Base-by-base conservation (phyloP, 2,888 invertebrate genomes). In the Phaedon cochleariae region DNA sequence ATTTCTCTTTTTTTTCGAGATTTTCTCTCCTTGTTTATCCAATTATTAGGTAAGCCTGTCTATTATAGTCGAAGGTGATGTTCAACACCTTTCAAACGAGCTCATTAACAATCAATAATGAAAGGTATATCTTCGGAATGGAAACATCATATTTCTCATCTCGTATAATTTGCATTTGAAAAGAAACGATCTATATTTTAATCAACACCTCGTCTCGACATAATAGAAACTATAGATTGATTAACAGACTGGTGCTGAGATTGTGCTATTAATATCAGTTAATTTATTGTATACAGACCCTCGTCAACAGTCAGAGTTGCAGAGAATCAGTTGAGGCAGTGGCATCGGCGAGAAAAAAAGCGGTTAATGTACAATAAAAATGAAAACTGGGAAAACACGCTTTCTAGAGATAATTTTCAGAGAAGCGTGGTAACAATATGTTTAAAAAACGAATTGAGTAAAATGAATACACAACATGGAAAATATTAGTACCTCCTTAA, bases 121-220 rank as follows among this genome's bases (percentile, higher is more conserved):
- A 57, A 59, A 41, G 41, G 15, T 37, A 60, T 52, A 60, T 52
- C 52, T 46, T 57, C 48, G 41, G 54, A 65, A 68, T 68, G 52
- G 52, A 65, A 60, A 68, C 64, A 69, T 69, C 69, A 69, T 53
- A 45, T 61, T 58, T 60, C 54, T 60, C 48, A 41, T 57, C 31
- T 61, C 12, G 31, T 17, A 51, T 65, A 66, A 73, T 74, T 74
- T 74, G 73, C 73, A 73, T 74, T 67, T 73, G 64, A 74, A 74
- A 74, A 62, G 72, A 74, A 74, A 74, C 74, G 70, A 74, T 74
- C 73, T 73, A 63, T 68, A 71, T 73, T 72, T 73, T 72, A 74
- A 74, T 74, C 74, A 74, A 74, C 74, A 73, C 74, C 74, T 74
- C 64, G 41, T 66, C 64, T 53, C 34, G 71, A 65, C 70, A 73